Conservation (phyloP, 2,888 invertebrate genomes). For the Eupithecia dodoneata region DNA sequence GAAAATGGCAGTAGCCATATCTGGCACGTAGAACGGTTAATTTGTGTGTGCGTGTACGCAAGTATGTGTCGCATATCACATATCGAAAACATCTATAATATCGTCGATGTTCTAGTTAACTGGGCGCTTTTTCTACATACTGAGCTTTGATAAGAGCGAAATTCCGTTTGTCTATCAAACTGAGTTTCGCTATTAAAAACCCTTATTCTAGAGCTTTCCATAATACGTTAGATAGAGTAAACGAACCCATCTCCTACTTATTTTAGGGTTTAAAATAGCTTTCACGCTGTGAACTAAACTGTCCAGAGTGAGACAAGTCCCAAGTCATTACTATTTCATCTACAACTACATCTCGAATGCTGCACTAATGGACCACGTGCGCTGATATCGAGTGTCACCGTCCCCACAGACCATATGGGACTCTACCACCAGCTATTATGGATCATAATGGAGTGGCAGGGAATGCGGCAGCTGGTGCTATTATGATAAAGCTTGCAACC, state of each 20-base stretch:
- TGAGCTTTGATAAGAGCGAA: neutral
- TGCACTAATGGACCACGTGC: conserved; percentile 70
- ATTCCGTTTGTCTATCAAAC: neutral
- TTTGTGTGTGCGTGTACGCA: conserved; percentile 54
- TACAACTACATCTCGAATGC: conserved; percentile 53
- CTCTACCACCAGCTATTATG: conserved; percentile 18
- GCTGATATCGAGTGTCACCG: conserved; percentile 56
- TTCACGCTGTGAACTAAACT: neutral
- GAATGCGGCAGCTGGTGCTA: conserved; percentile 48
- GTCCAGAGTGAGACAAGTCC: conserved; percentile 11
- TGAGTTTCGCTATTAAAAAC: neutral
- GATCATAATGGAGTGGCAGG: conserved; percentile 8
- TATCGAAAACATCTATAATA: no score
- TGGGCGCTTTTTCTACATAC: neutral
- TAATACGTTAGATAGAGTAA: neutral
- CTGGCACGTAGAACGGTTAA: conserved; percentile 55
- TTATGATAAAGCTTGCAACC: conserved; percentile 67
- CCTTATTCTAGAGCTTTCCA: neutral
- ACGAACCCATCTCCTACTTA: neutral
- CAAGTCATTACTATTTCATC: conserved; percentile 1
- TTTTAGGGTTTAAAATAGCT: neutral
- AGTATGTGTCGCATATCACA: conserved; percentile 42
- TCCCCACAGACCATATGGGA: conserved; percentile 25
- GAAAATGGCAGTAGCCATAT: conserved; percentile 46
- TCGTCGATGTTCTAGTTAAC: no score